Conservation (phyloP, 2,888 invertebrate genomes). For the Hirtodrosophila cameraria region DNA sequence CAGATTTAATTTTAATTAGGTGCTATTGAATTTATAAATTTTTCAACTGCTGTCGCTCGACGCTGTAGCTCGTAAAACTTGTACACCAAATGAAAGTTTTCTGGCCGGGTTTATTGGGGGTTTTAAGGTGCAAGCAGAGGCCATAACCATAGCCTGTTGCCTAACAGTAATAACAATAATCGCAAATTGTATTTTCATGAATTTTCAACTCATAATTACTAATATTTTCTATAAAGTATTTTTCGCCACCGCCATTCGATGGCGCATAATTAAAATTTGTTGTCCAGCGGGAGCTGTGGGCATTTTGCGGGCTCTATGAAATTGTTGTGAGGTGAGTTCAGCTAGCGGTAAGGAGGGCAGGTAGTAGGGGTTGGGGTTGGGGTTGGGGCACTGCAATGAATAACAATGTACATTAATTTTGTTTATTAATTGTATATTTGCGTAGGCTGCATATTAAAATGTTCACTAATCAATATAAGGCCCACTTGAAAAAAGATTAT, state of each 20-base stretch:
- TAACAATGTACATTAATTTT: constrained; percentile 72
- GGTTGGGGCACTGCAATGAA: constrained; percentile 60
- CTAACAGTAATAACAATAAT: constrained; percentile 81
- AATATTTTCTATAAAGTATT: constrained; percentile 68
- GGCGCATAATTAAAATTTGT: constrained; percentile 79
- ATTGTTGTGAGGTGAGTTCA: constrained; percentile 1
- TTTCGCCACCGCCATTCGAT: constrained; percentile 46
- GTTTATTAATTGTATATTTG: constrained; percentile 74
- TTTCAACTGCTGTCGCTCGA: constrained; percentile 70
- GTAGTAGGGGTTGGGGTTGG: not conserved
- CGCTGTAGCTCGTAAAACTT: constrained; percentile 64
- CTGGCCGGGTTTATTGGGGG: constrained; percentile 1
- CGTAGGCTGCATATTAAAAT: constrained; percentile 69
- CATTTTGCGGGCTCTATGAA: too few species aligned
- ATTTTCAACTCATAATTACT: constrained; percentile 81
- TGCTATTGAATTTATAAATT: constrained; percentile 80
- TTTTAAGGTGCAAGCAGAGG: constrained; percentile 12
- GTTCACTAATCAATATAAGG: constrained; percentile 85
- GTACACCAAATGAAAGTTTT: constrained; percentile 70
- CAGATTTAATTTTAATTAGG: constrained; percentile 80
- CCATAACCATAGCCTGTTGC: constrained; percentile 46
- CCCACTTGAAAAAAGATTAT: constrained; percentile 51
- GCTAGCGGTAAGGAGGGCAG: not conserved
- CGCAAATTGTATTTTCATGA: constrained; percentile 82
- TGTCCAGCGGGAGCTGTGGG: constrained; percentile 45